A percentile compares a stretch with the other conserved stretches of the same genome.
Conservation (phyloP, 2,797 vertebrate genomes). For the Macroramphosus scolopax region DNA sequence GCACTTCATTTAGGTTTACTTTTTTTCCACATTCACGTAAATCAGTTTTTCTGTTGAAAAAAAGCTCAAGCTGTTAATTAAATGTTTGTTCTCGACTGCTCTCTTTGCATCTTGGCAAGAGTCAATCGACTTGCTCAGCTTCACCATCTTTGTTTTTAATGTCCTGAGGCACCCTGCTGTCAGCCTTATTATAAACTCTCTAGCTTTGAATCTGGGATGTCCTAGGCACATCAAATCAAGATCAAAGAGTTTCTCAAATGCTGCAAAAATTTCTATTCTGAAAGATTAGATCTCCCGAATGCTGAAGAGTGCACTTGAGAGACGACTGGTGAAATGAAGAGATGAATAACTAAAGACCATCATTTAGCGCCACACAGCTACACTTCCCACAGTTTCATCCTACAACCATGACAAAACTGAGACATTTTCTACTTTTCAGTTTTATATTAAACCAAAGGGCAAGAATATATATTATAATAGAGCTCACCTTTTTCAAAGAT, state of each 20-base stretch:
- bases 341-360: conserved; percentile 38
- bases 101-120: conserved; percentile 23
- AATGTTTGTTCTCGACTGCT: conserved; percentile 8
- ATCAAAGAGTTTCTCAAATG: conserved; percentile 51
- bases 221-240: conserved; percentile 40
- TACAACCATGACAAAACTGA: neutral
- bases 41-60: too few relatives aligned
- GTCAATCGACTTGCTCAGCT: conserved; percentile 23
- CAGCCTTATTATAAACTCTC: conserved; percentile 22
- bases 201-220: conserved; percentile 22
- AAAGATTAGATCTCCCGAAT: conserved; percentile 56
- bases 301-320: conserved; percentile 44
- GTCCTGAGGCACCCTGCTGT: conserved; percentile 36
- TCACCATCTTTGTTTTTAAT: conserved; percentile 33
- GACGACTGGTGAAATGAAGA: conserved; percentile 46
- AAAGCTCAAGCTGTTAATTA: conserved; percentile 7
- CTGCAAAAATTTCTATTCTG: conserved; percentile 47
- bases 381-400: conserved; percentile 12
- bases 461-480: neutral
- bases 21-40: too few relatives aligned
- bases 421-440: conserved; percentile 1
- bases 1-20: too few relatives aligned
- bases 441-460: conserved; percentile 2
- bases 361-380: conserved; percentile 6
- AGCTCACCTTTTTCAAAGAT: conserved; percentile 96